Conservation (phyloP, 1,140 invertebrate species). For the Agrypnia vestita region DNA sequence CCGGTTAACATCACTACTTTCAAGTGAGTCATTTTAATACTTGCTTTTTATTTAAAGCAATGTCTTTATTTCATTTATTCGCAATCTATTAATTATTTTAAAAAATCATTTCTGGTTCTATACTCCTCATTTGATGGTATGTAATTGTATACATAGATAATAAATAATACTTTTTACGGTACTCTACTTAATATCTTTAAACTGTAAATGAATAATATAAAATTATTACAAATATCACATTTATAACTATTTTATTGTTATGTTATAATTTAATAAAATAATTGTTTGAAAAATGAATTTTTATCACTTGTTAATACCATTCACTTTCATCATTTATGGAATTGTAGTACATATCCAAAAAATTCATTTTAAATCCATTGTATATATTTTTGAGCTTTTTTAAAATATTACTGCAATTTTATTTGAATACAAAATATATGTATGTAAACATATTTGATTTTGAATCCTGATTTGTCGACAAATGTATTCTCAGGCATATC, state of each 20-base stretch:
- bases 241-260: conserved; percentile 6
- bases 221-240: neutral
- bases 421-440: neutral
- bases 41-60: too few species aligned
- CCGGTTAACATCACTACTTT: too few species aligned
- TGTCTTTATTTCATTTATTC: too few species aligned
- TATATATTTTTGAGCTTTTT: neutral
- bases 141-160: too few species aligned
- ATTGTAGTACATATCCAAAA: neutral
- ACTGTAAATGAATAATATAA: neutral
- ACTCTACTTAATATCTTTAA: conserved; percentile 24
- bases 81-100: too few species aligned
- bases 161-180: conserved; percentile 15
- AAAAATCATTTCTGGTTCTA: too few species aligned
- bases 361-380: neutral
- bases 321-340: conserved; percentile 12
- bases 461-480: too few species aligned
- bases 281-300: conserved; percentile 7
- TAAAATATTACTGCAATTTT: too few species aligned
- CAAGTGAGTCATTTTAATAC: too few species aligned
- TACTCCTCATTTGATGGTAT: too few species aligned
- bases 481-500: too few species aligned
- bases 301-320: conserved; percentile 35
- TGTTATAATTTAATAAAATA: conserved; percentile 2
- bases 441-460: neutral